Evolutionary conservation across 2,113 vertebrate genomes (phyloP).

Genomic region (Oncorhynchus clarkii): DNA sequence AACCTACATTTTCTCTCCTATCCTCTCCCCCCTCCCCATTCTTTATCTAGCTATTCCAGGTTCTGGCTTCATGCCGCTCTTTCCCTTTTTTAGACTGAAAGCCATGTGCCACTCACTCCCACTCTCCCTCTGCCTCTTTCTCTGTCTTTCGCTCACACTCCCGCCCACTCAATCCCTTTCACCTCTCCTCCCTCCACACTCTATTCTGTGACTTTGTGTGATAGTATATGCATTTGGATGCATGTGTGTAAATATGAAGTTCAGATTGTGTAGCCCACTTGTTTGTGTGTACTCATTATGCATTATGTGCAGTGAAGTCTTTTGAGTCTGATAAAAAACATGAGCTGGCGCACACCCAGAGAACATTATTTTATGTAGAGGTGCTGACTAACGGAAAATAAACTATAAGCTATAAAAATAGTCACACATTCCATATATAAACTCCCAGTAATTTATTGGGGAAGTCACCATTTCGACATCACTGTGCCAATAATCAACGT

Average conservation of each 20-base stretch:
- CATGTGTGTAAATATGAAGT: neutral
- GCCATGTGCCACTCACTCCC: constrained; percentile 70
- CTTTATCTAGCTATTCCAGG: constrained; percentile 60
- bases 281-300: neutral
- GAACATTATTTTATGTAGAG: too few relatives aligned
- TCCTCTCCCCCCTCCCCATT: constrained; percentile 36
- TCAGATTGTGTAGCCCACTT: neutral
- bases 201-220: constrained; percentile 56
- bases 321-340: neutral
- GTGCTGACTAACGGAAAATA: too few relatives aligned
- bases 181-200: constrained; percentile 65
- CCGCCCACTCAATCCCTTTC: constrained; percentile 72
- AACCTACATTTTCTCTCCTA: constrained; percentile 59
- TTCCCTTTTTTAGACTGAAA: constrained; percentile 62
- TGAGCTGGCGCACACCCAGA: too few relatives aligned
- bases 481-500: too few relatives aligned
- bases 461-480: too few relatives aligned
- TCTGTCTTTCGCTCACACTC: constrained; percentile 70
- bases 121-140: constrained; percentile 72
- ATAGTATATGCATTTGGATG: constrained; percentile 24
- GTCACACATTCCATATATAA: too few relatives aligned
- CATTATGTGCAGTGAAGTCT: neutral
- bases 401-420: too few relatives aligned
- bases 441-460: too few relatives aligned
- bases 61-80: constrained; percentile 54